Percentiles rank a stretch among this genome's conserved stretches.
Conservation (phyloP, 2,888 invertebrate species). For the Tubulanus polymorphus region DNA sequence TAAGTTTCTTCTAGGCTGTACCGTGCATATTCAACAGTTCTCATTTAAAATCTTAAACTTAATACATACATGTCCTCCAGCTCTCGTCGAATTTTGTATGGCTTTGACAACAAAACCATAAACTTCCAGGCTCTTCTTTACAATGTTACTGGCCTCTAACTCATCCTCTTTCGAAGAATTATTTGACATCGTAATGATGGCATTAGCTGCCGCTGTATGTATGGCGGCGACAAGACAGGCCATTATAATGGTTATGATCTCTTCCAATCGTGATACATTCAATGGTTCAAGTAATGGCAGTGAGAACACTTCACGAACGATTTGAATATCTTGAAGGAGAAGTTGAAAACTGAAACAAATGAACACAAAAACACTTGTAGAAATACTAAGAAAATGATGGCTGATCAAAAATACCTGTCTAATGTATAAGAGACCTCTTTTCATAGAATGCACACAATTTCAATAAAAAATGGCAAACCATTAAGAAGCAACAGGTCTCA, state of each 20-base stretch:
- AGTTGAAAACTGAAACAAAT: conserved; percentile 65
- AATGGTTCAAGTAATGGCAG: conserved; percentile 85
- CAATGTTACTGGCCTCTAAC: conserved; percentile 73
- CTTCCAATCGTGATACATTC: conserved; percentile 75
- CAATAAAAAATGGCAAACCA: no score
- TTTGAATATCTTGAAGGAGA: conserved; percentile 76
- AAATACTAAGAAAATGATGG: conserved; percentile 1
- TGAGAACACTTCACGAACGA: conserved; percentile 77
- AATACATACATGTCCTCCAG: conserved; percentile 75
- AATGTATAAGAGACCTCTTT: no score
- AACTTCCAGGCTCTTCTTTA: conserved; percentile 84
- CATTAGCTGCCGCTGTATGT: conserved; percentile 52
- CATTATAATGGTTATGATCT: conserved; percentile 76
- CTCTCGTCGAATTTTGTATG: conserved; percentile 79
- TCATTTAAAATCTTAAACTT: no score
- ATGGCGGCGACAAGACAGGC: conserved; percentile 69
- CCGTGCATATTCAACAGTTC: no score
- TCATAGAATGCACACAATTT: no score
- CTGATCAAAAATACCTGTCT: neutral
- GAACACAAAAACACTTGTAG: neutral
- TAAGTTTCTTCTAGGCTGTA: no score
- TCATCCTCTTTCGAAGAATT: conserved; percentile 79
- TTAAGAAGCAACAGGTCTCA: no score
- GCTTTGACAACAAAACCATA: conserved; percentile 76
- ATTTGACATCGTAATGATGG: conserved; percentile 47